Conservation (phyloP, 2,888 invertebrate species). For the Heliconius aoede region DNA sequence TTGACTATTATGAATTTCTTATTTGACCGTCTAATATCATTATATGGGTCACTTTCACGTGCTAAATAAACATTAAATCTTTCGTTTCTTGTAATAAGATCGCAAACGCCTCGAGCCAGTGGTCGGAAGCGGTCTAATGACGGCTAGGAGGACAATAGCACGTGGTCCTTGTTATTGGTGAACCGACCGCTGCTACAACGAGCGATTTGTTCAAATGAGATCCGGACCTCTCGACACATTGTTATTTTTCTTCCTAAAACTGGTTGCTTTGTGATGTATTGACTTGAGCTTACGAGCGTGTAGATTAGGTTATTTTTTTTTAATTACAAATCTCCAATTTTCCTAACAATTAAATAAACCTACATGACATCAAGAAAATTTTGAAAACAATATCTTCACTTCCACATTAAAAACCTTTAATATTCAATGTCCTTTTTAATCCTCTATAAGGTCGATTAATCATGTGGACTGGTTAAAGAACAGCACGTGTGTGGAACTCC, state of each 20-base stretch:
- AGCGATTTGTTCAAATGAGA: conserved; percentile 84
- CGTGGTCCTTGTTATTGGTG: conserved; percentile 82
- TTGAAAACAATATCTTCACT: not conserved
- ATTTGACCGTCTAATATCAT: conserved; percentile 60
- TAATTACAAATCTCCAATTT: too few species aligned
- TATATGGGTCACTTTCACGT: conserved; percentile 7
- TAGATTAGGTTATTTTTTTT: conserved; percentile 38
- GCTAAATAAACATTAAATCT: conserved; percentile 38
- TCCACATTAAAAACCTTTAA: not conserved
- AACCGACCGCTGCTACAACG: conserved; percentile 76
- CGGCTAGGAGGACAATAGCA: conserved; percentile 79
- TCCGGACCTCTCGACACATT: conserved; percentile 77
- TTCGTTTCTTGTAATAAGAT: conserved; percentile 45
- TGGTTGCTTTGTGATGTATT: conserved; percentile 44
- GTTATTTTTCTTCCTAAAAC: conserved; percentile 65
- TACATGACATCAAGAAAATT: too few species aligned
- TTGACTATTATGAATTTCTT: conserved; percentile 64
- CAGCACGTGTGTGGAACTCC: conserved; percentile 19
- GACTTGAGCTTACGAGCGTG: conserved; percentile 40
- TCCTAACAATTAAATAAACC: too few species aligned
- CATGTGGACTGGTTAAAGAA: conserved; percentile 49
- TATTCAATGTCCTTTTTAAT: conserved; percentile 48
- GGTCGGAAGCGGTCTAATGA: conserved; percentile 81
- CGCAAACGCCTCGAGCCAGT: conserved; percentile 55
- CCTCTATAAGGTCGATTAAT: conserved; percentile 55